Conservation (phyloP, 2,113 vertebrate species). For the Engraulis encrasicolus region DNA sequence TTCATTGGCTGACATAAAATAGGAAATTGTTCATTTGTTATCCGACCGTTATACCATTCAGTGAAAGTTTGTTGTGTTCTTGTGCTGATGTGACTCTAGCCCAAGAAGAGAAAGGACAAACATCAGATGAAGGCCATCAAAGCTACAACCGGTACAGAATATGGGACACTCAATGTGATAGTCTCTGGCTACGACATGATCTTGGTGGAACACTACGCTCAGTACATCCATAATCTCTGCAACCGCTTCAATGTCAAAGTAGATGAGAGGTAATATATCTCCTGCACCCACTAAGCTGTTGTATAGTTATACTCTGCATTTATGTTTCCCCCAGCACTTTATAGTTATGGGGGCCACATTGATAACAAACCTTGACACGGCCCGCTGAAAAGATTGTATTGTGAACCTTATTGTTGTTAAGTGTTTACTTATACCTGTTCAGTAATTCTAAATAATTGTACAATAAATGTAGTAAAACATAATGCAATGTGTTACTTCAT, state of each 20-base stretch:
- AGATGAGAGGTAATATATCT: constrained; percentile 75
- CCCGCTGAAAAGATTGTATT: no score
- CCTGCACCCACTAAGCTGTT: neutral
- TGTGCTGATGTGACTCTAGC: constrained; percentile 56
- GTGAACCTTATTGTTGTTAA: no score
- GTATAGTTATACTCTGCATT: neutral
- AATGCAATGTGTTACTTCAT: neutral
- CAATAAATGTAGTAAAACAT: neutral
- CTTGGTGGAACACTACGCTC: constrained; percentile 83
- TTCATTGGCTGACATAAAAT: neutral
- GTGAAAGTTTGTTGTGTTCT: neutral
- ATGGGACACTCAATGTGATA: constrained; percentile 83
- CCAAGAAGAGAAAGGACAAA: constrained; percentile 79
- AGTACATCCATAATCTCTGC: constrained; percentile 88
- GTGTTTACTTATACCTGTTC: no score
- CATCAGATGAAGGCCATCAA: constrained; percentile 76
- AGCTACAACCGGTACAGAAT: constrained; percentile 70
- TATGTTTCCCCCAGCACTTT: no score
- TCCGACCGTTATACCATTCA: neutral
- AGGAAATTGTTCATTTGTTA: neutral
- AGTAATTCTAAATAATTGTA: no score
- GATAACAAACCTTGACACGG: no score
- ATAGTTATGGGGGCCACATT: no score
- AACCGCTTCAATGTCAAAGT: constrained; percentile 80
- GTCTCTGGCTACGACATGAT: constrained; percentile 89